phyloP scores from a whole-genome alignment of 2,888 invertebrate species.

The Parapristionchus giblindavisi region DNA sequence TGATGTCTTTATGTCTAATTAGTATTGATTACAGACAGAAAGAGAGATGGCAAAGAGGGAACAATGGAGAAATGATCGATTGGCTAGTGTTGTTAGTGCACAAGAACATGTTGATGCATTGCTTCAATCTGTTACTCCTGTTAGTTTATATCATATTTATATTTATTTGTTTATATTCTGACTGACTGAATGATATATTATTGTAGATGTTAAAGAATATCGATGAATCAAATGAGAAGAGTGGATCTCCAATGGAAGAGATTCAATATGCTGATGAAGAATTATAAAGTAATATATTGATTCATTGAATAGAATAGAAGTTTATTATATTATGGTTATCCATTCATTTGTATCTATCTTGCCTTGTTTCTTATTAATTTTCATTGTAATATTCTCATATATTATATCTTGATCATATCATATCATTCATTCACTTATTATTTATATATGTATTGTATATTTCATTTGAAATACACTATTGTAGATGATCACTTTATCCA shows the following conservation, averaged over 20 bases:
- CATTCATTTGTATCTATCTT: too few relatives aligned
- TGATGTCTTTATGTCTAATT: neutral
- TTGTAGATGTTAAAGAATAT: constrained; percentile 30
- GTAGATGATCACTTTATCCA: too few relatives aligned
- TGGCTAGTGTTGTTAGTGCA: constrained; percentile 15
- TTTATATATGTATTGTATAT: too few relatives aligned
- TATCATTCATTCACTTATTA: too few relatives aligned
- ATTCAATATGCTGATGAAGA: constrained; percentile 33
- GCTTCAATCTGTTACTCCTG: constrained; percentile 14
- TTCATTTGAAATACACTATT: too few relatives aligned
- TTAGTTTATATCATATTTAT: neutral
- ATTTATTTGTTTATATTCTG: neutral
- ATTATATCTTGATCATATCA: too few relatives aligned
- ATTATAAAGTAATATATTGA: neutral
- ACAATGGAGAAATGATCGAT: constrained; percentile 34
- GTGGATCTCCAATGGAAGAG: neutral
- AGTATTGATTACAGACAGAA: constrained; percentile 19
- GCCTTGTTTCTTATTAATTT: too few relatives aligned
- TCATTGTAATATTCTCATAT: too few relatives aligned
- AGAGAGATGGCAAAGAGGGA: constrained; percentile 32
- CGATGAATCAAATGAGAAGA: constrained; percentile 18
- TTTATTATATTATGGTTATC: too few relatives aligned
- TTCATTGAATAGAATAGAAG: too few relatives aligned
- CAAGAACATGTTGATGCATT: constrained; percentile 11
- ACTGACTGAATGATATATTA: neutral